Base-by-base conservation (phyloP, 1,140 invertebrate species). In the Drosophila ohnishii region DNA sequence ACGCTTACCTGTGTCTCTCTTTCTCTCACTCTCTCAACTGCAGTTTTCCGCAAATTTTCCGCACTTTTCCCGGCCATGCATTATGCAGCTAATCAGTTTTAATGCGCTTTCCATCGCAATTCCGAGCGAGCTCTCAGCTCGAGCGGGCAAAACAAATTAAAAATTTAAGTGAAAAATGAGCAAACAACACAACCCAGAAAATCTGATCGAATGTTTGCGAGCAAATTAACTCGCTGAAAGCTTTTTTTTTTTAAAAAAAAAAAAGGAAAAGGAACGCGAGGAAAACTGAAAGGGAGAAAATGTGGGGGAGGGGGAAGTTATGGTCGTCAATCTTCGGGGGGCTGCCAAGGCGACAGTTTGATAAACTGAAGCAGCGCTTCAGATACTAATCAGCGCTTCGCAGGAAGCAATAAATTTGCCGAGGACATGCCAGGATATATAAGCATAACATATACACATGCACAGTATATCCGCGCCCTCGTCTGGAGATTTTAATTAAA, bases 401-500 rank as follows among this genome's bases (percentile, higher is more conserved):
- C 83, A 85, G 83, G 84, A 87, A 87, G 80, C 78, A 82, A 87
- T 87, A 87, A 87, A 87, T 87, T 78, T 56, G 58, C 73, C 67
- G 3, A 69, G 40, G 76, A 84, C 84, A 87, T 78, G 84, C 63
- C 75, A 74, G 56, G 65, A 47, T 64, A 32, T 61, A 57, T 53
- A 57, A 45, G 58, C 48, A 30, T 1, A 25, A 25, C 9, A 19
- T 51, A 50, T 44, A 22, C 63, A 57, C 60, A 25, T 19, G 22
- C 53, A 48, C 2, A 13, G 22, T 34, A 56, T 55, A 35, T 65
- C 80, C 82, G 82, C 79, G 82, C 71, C 79, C 71, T 83, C 72
- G 84, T 88, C 84, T 88, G 73, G 78, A 90, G 84, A 90, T 90
- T 90, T 90, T 90, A 90, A 90, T 90, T 90, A 90, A 90, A 90